phyloP scores from a whole-genome alignment of 2,113 vertebrate species.

The Cavia aperea region DNA sequence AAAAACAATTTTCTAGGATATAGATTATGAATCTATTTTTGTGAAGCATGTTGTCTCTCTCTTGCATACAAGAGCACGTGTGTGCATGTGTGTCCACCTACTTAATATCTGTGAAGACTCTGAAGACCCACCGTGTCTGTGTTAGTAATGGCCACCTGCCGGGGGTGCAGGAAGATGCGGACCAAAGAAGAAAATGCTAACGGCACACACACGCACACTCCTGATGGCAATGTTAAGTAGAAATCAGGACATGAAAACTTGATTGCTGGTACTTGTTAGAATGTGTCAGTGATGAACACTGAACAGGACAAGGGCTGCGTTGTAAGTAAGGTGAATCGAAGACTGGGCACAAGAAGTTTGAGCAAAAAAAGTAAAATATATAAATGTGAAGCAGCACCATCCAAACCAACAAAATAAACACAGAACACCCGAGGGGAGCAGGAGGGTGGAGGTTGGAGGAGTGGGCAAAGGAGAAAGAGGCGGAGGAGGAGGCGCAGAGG shows the following conservation, averaged over 20 bases:
- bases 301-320: background rate
- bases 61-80: background rate
- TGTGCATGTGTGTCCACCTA: rapidly evolving
- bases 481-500: background rate
- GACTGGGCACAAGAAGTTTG: rapidly evolving
- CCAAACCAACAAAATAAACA: background rate
- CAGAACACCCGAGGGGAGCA: background rate
- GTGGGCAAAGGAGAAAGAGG: too few species aligned
- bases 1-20: background rate
- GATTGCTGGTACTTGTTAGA: background rate
- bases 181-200: background rate
- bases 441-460: background rate
- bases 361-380: background rate
- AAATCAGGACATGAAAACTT: background rate
- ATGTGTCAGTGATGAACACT: background rate
- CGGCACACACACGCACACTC: background rate
- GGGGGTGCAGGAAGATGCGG: slow-evolving; percentile 14
- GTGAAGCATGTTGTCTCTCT: background rate
- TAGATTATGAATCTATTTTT: background rate
- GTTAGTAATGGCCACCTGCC: background rate
- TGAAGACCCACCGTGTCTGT: background rate
- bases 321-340: background rate
- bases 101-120: too few species aligned
- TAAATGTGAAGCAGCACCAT: background rate
- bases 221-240: too few species aligned